Base-by-base conservation (phyloP, 2,113 vertebrate species). In the Taxidea taxus region DNA sequence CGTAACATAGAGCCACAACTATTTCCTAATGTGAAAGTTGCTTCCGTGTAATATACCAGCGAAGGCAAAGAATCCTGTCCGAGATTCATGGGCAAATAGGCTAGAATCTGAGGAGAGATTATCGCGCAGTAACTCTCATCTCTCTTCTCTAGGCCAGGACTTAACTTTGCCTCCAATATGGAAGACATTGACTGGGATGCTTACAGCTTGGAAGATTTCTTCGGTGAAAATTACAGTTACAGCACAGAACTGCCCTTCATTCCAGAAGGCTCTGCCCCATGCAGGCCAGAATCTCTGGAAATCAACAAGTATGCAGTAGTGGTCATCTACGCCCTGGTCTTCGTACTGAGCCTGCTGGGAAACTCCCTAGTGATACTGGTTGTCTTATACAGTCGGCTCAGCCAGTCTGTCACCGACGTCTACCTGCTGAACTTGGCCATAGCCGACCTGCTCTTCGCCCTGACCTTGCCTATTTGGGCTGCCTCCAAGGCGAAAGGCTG, bases 381-480 rank as follows among this genome's bases (percentile, higher is more conserved):
- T 58, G 92, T 98, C 87, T 97, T 98, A 4, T 66, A 70, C 13
- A 97, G 98, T 14, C 94, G 97, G 25, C 98, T 99, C 16, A 97
- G 98, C 78, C 99, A 99, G 97, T 99, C 99, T 4, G 98, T 99
- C 93, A 98, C 98, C 0, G 99, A 99, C 78, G 98, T 99, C 68
- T 99, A 99, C 97, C 99, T 99, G 96, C 99, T 99, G 47, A 99
- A 99, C 98, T 97, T 99, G 98, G 99, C 99, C 68, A 87, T 99
- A 5, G 99, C 99, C 0, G 99, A 99, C 97, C 98, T 99, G 23
- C 97, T 99, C 34, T 98, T 99, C 44, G 99, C 99, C 56, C 78
- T 99, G 89, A 99, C 99, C 1, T 97, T 99, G 85, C 99, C 99
- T 51, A 97, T 99, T 87, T 99, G 99, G 96, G 99, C 99, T 0